Percentiles rank a stretch among this genome's conserved stretches.
Conservation (phyloP, 1,140 invertebrate genomes). For the Plutomurus gul region DNA sequence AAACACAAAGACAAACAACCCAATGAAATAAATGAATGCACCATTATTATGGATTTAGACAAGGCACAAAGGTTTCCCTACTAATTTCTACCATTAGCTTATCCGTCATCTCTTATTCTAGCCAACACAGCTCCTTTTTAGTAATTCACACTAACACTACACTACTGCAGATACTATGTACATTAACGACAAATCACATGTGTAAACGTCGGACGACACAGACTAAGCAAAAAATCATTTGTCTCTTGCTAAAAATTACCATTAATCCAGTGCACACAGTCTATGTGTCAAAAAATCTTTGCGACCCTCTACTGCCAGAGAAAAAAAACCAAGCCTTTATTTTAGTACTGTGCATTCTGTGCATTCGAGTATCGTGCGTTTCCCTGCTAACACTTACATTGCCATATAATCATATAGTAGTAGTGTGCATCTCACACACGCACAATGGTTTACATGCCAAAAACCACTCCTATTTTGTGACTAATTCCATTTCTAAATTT, state of each 20-base stretch:
- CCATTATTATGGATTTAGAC: not conserved
- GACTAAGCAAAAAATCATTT: not conserved
- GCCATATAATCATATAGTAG: no score
- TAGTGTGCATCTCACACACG: not conserved
- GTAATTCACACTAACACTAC: not conserved
- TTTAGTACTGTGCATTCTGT: no score
- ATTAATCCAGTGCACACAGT: not conserved
- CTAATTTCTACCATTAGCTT: not conserved
- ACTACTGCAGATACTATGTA: not conserved
- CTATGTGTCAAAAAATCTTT: no score
- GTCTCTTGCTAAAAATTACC: not conserved
- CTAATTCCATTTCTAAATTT: not conserved
- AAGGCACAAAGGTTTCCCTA: not conserved
- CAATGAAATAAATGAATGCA: not conserved
- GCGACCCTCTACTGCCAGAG: no score
- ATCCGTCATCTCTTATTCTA: not conserved
- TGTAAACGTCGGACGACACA: not conserved
- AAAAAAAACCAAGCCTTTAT: no score
- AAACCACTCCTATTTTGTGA: not conserved
- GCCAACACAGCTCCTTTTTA: not conserved
- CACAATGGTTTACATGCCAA: not conserved
- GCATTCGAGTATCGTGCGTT: no score
- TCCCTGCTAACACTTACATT: no score
- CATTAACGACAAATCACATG: not conserved
- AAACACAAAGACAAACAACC: slow-evolving; percentile 54